These are phyloP conservation scores for Drosophila ustulata DNA, from an alignment of 2,888 invertebrate species.

Conservation along the genomic window DNA sequence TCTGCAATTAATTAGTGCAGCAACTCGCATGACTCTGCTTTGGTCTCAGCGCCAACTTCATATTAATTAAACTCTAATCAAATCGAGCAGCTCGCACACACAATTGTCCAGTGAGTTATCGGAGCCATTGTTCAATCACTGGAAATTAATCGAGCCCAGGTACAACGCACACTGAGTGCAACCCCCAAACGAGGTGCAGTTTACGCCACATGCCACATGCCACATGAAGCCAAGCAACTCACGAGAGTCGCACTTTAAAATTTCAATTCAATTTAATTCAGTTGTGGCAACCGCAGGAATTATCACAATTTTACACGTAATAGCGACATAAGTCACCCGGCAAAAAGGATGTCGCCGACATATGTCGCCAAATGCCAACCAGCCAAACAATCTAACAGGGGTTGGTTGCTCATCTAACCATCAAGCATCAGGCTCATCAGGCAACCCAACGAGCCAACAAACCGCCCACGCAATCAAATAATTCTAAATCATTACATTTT, in stretches of 20 bases:
- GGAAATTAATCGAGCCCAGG: constrained; percentile 77
- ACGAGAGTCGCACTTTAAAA: constrained; percentile 55
- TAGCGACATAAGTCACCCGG: constrained; percentile 82
- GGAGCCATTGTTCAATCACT: constrained; percentile 66
- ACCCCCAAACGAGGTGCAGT: constrained; percentile 23
- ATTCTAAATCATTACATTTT: constrained; percentile 82
- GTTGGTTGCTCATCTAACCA: constrained; percentile 45
- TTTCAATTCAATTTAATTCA: constrained; percentile 66
- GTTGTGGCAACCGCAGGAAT: constrained; percentile 80
- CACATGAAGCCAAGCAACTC: constrained; percentile 1
- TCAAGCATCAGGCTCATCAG: constrained; percentile 10
- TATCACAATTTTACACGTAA: constrained; percentile 84
- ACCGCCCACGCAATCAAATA: constrained; percentile 84
- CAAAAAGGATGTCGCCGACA: constrained; percentile 71
- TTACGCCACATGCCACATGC: constrained; percentile 10
- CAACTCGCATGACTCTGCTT: neutral
- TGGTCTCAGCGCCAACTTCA: constrained; percentile 28
- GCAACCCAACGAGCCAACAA: constrained; percentile 49
- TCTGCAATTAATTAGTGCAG: constrained; percentile 22
- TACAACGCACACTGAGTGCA: neutral
- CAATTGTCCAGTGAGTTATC: constrained; percentile 46
- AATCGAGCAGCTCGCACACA: neutral
- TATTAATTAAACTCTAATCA: constrained; percentile 58
- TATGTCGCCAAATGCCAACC: constrained; percentile 70
- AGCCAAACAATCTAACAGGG: constrained; percentile 40